phyloP scores from a whole-genome alignment of 2,888 invertebrate genomes.

The Drosophila falleni region DNA sequence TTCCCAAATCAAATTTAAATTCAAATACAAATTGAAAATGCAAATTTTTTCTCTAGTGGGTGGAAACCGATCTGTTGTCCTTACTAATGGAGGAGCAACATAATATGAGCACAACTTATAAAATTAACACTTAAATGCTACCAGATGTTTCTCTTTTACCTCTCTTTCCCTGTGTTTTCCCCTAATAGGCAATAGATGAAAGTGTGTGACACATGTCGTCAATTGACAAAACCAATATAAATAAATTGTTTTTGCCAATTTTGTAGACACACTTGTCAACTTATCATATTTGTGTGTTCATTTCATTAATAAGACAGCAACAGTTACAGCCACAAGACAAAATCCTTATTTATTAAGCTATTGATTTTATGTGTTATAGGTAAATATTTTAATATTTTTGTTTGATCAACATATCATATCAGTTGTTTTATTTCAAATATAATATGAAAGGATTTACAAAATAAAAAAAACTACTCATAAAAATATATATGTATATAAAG shows the following conservation, averaged over 20 bases:
- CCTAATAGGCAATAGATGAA: slow-evolving; percentile 36
- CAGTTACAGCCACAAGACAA: not conserved
- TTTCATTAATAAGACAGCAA: slow-evolving; percentile 11
- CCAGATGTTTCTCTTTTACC: slow-evolving; percentile 58
- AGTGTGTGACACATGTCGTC: slow-evolving; percentile 36
- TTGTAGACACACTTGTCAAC: slow-evolving; percentile 44
- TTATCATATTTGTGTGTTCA: slow-evolving; percentile 34
- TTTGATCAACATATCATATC: not conserved
- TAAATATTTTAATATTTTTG: not conserved
- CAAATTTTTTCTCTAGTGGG: slow-evolving; percentile 49
- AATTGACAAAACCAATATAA: slow-evolving; percentile 57
- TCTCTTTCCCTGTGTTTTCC: not conserved
- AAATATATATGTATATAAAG: too few relatives aligned
- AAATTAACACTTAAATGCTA: slow-evolving; percentile 69
- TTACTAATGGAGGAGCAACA: slow-evolving; percentile 45
- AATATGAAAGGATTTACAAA: too few relatives aligned
- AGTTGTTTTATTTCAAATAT: not conserved
- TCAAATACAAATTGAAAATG: slow-evolving; percentile 74
- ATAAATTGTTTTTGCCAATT: slow-evolving; percentile 67
- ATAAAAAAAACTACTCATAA: too few relatives aligned
- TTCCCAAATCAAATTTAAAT: slow-evolving; percentile 28
- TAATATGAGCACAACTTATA: slow-evolving; percentile 48
- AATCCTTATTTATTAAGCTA: not conserved
- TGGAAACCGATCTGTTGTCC: slow-evolving; percentile 23
- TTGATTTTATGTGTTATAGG: slow-evolving; percentile 5